Conservation (phyloP, 2,113 vertebrate genomes). For the Chaetura pelagica region DNA sequence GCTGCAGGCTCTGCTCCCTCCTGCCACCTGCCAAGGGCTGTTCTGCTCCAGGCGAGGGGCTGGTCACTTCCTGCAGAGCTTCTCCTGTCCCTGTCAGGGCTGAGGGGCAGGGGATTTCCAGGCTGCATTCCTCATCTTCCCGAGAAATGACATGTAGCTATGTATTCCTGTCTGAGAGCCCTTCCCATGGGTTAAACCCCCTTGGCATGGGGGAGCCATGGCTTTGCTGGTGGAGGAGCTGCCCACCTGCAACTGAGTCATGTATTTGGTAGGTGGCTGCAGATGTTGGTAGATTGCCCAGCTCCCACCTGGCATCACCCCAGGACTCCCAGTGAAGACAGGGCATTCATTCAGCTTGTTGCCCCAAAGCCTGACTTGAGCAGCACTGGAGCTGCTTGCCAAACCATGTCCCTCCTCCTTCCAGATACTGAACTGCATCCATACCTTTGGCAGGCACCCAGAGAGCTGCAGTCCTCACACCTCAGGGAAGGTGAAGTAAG, state of each 20-base stretch:
- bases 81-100: not conserved
- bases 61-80: not conserved
- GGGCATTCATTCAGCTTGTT: not conserved
- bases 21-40: not conserved
- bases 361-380: not conserved
- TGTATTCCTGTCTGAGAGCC: accelerated
- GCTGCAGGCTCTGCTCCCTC: conserved; percentile 46
- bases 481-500: not conserved
- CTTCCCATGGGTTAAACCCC: accelerated
- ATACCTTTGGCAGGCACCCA: accelerated
- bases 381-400: not conserved
- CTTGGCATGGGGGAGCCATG: accelerated
- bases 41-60: not conserved
- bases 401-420: not conserved
- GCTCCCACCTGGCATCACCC: not conserved
- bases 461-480: not conserved
- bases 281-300: not conserved
- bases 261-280: not conserved
- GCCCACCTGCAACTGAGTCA: accelerated
- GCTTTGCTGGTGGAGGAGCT: not conserved
- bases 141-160: not conserved
- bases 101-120: not conserved
- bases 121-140: not conserved
- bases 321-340: not conserved
- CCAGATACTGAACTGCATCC: not conserved